phyloP scores from a whole-genome alignment of 1,140 invertebrate species.

The Drosophila mauritiana region DNA sequence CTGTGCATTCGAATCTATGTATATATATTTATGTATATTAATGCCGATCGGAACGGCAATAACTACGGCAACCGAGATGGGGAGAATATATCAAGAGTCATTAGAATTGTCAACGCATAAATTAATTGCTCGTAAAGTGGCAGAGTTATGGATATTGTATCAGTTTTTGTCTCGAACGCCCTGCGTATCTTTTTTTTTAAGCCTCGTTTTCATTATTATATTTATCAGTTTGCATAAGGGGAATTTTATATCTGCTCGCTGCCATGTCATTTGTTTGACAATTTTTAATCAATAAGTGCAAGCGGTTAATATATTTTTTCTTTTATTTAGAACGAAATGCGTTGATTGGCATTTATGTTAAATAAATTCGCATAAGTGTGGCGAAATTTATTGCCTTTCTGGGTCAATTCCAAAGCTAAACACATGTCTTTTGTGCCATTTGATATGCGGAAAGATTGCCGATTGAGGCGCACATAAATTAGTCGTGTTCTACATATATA shows the following conservation, averaged over 20 bases:
- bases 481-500: conserved; percentile 47
- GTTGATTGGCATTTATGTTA: conserved; percentile 39
- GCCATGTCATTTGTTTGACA: conserved; percentile 37
- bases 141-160: conserved; percentile 73
- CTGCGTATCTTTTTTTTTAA: conserved; percentile 12
- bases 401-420: conserved; percentile 29
- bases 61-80: conserved; percentile 18
- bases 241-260: conserved; percentile 35
- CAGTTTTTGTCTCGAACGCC: conserved; percentile 40
- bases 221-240: conserved; percentile 51
- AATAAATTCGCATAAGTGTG: conserved; percentile 2
- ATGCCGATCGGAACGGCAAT: conserved; percentile 24
- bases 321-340: conserved; percentile 19
- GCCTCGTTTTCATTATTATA: conserved; percentile 20
- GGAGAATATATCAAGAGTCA: conserved; percentile 75
- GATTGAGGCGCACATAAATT: conserved; percentile 51
- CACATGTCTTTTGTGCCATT: conserved; percentile 48
- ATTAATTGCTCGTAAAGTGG: conserved; percentile 83
- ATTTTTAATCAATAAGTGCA: conserved; percentile 13
- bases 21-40: conserved; percentile 25
- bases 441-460: conserved; percentile 54
- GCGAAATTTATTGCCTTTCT: conserved; percentile 35
- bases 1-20: conserved; percentile 8
- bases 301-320: conserved; percentile 4
- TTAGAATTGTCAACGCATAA: conserved; percentile 84